Evolutionary conservation across 2,797 vertebrate genomes (phyloP).

Genomic region (Tenualosa thibaudeaui): DNA sequence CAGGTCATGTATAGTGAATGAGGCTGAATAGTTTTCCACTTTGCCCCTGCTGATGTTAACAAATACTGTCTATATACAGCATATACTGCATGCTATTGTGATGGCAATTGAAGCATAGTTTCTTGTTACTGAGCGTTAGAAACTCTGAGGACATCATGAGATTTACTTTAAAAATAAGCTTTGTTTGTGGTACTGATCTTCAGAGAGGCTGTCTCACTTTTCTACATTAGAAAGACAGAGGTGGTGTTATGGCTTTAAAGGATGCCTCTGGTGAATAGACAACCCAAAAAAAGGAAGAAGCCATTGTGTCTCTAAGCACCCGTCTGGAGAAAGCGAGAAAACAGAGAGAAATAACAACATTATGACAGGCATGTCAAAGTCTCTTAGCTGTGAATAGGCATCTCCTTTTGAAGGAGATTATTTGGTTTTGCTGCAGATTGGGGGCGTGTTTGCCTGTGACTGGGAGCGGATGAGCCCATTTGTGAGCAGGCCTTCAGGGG

Average conservation of each 20-base stretch:
- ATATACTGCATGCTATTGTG: not conserved
- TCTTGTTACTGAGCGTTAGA: not conserved
- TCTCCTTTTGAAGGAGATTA: constrained; percentile 63
- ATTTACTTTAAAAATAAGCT: constrained; percentile 10
- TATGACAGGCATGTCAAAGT: constrained; percentile 65
- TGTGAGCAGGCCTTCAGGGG: constrained; percentile 21
- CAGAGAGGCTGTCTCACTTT: not conserved
- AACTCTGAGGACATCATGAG: not conserved
- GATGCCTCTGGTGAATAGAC: constrained; percentile 5
- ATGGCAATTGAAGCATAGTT: not conserved
- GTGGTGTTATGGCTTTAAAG: not conserved
- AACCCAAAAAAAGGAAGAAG: not conserved
- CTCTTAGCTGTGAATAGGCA: constrained; percentile 61
- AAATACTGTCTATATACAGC: not conserved
- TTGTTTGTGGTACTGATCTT: not conserved
- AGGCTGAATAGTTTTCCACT: not conserved
- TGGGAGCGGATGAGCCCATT: constrained; percentile 24
- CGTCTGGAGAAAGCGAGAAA: constrained; percentile 51
- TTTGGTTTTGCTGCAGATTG: constrained; percentile 54
- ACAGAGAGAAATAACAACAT: constrained; percentile 41
- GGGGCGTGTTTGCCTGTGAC: constrained; percentile 27
- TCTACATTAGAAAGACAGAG: not conserved
- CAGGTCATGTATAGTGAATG: not conserved
- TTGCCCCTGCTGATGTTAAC: not conserved
- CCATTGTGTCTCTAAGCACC: not conserved